Evolutionary conservation across 2,113 vertebrate genomes (phyloP).

Genomic region (Ahaetulla prasina): DNA sequence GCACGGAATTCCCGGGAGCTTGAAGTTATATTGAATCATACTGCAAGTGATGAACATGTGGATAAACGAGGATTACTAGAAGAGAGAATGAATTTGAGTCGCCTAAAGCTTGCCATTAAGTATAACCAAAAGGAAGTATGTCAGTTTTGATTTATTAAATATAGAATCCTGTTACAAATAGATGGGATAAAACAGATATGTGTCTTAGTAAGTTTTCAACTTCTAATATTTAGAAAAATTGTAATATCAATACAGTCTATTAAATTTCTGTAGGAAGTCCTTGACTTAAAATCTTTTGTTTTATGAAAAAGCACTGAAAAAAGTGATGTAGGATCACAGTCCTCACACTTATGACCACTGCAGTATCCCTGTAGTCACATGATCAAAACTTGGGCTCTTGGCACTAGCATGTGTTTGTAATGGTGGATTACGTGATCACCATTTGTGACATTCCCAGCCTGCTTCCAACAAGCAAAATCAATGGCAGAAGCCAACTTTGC

Average conservation of each 20-base stretch:
- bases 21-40: constrained; percentile 97
- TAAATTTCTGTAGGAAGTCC: not conserved
- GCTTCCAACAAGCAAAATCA: not conserved
- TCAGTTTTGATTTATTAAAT: not conserved
- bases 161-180: not conserved
- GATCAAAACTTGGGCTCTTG: not conserved
- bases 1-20: constrained; percentile 97
- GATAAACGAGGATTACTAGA: constrained; percentile 92
- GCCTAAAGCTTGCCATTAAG: constrained; percentile 97
- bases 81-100: constrained; percentile 97
- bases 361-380: not conserved
- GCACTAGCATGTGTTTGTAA: not conserved
- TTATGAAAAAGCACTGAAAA: not conserved
- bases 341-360: not conserved
- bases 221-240: not conserved
- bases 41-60: constrained; percentile 86
- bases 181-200: not conserved
- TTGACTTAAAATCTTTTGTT: not conserved
- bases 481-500: not conserved
- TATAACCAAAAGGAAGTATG: constrained; percentile 98
- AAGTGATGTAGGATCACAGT: not conserved
- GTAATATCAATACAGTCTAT: not conserved
- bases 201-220: not conserved
- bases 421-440: not conserved
- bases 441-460: not conserved